Conservation (phyloP, 2,113 vertebrate species). For the Columba livia region DNA sequence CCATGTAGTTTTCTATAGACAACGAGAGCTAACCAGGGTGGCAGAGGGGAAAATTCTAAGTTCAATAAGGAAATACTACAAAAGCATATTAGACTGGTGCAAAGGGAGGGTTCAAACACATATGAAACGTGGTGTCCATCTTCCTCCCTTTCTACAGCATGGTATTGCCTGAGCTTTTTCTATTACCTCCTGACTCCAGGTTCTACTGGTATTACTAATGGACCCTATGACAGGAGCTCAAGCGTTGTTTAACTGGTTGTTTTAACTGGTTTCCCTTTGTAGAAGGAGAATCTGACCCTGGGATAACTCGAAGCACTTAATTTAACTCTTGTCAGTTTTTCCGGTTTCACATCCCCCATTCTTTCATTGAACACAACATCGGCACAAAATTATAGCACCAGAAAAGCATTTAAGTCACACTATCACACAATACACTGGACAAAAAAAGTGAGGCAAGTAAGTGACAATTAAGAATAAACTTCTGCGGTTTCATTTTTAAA, state of each 20-base stretch:
- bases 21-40: background rate
- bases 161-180: background rate
- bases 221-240: background rate
- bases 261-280: background rate
- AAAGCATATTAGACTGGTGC: background rate
- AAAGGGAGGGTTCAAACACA: background rate
- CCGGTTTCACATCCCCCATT: background rate
- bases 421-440: background rate
- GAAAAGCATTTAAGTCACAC: background rate
- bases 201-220: background rate
- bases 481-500: conserved; percentile 10
- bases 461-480: background rate
- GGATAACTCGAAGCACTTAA: background rate
- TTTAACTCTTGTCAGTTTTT: background rate
- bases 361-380: background rate
- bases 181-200: background rate
- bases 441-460: background rate
- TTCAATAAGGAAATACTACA: background rate
- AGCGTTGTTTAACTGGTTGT: background rate
- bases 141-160: background rate
- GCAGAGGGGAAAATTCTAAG: background rate
- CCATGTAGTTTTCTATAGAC: background rate
- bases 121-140: background rate
- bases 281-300: background rate
- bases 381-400: background rate